Evolutionary conservation across 1,140 invertebrate species (phyloP), one percentile per base, ranked within the genome.

Genomic region (Campodea augens): DNA sequence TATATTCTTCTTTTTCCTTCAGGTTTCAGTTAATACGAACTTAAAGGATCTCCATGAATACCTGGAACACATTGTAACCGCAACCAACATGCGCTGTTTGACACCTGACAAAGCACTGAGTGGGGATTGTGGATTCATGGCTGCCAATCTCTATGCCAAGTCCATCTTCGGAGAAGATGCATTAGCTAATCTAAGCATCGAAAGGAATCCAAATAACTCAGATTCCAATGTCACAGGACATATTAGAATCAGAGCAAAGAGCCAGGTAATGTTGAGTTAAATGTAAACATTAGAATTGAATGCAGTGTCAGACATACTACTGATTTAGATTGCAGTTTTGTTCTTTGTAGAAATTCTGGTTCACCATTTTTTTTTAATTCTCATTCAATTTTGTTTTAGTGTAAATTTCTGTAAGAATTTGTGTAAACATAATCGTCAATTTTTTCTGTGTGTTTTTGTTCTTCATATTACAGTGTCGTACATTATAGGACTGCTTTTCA

Each of bases 151-250:
- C 71, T 98, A 98, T 68, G 93, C 95, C 27, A 81, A 90, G 57
- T 97, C 92, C 2, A 98, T 98, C 57, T 99, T 98, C 66, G 96
- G 96, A 2, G 95, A 99, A 67, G 92, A 98, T 65, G 93, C 93
- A 2, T 65, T 99, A 46, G 95, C 93, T 39, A 99, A 99, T 73
- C 73, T 98, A 51, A 95, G 89, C 56, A 90, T 99, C 54, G 96
- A 98, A 63, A 95, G 93, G 55, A 82, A 90, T 12, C 69, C 86
- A 25, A 79, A 88, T 57, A 81, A 88, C 57, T 75, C 81, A 4
- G 77, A 83, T 53, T 78, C 84, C 19, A 76, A 89, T 29, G 90
- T 98, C 10, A 85, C 83, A 19, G 95, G 95, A 5, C 92, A 98
- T 60, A 95, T 98, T 59, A 70, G 95, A 52, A 97, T 98, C 52